Evolutionary conservation across 1,140 invertebrate genomes (phyloP), one percentile per base, ranked within the genome.

Genomic region (Piezodorus guildinii): DNA sequence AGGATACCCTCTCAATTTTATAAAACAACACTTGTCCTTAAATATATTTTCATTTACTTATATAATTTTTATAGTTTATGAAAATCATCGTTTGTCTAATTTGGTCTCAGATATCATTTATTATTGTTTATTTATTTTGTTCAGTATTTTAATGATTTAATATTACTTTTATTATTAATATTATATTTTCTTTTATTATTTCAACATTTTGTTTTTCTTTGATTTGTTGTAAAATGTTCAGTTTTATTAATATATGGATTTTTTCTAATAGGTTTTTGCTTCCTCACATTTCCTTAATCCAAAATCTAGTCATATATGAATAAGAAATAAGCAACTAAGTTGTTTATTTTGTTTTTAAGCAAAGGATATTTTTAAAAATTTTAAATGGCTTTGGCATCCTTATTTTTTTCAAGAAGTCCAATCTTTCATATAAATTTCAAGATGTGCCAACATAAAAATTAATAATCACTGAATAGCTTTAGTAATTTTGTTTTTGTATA

Each of bases 211-310:
- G 62, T 63, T 63, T 51, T 58, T 27, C 19, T 10, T 43, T 60
- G 49, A 60, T 65, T 60, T 60, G 56, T 60, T 65, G 59, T 60
- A 63, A 63, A 34, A 54, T 63, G 43, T 63, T 56, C 51, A 63
- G 52, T 56, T 56, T 54, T 45, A 58, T 44, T 56, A 56, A 43
- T 44, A 43, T 63, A 46, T 62, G 60, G 27, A 63, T 54, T 58
- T 58, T 56, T 45, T 46, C 34, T 63, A 19, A 39, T 25, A 19
- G 16, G 19, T 21, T 45, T 25, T 62, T 23, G 17, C 45, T 46
- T 45, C 19, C 23, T 34, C 59, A 21, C 4, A 15, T 21, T 15
- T 52, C 34, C 34, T 39, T 12, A 39, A 8, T 39, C 34, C 34
- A 10, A 39, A 39, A 21, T 52, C 49, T 52, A 52, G 49, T 52